These are phyloP conservation scores for Capitella teleta DNA, from an alignment of 1,140 invertebrate genomes.

Conservation along the genomic window DNA sequence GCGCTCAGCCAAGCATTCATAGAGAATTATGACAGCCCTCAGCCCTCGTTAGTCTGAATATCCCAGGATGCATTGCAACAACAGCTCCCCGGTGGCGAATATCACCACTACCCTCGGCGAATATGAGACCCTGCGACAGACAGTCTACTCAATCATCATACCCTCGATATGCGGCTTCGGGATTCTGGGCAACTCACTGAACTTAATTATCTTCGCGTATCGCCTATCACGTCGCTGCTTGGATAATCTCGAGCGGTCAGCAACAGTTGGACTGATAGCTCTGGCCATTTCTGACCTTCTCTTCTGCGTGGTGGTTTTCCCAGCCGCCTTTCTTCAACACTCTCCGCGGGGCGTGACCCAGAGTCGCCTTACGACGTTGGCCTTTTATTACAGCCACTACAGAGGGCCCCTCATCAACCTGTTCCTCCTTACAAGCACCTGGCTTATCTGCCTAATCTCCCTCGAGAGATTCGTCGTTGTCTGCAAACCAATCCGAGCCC, in stretches of 20 bases:
- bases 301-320: neutral
- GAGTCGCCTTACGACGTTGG: neutral
- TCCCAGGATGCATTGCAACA: no score
- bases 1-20: no score
- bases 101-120: no score
- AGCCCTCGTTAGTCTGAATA: no score
- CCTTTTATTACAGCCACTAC: neutral
- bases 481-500: neutral
- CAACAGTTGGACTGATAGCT: neutral
- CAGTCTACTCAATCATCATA: neutral
- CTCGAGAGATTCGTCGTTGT: neutral
- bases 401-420: neutral
- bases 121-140: no score
- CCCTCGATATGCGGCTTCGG: neutral
- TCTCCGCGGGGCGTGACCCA: neutral
- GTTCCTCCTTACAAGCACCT: neutral
- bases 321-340: neutral
- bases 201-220: neutral
- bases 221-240: neutral
- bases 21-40: no score
- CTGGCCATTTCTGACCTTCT: neutral
- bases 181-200: neutral
- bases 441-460: neutral
- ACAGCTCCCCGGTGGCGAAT: no score
- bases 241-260: neutral